phyloP scores from a whole-genome alignment of 2,888 invertebrate genomes.

The Caenorhabditis afra region DNA sequence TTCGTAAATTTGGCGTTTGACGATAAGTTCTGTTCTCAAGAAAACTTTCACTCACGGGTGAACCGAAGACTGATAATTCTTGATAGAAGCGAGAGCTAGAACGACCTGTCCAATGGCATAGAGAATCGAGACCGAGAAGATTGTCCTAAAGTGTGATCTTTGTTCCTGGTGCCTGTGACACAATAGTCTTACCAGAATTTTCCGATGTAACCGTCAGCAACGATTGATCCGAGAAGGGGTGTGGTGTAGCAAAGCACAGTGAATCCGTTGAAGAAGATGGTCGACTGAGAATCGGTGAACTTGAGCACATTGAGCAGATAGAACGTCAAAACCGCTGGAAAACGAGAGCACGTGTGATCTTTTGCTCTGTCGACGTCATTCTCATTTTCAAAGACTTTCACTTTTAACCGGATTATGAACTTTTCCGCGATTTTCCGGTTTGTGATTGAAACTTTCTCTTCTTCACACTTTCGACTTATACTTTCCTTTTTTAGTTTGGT shows the following conservation, averaged over 20 bases:
- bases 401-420: constrained; percentile 40
- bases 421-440: constrained; percentile 16
- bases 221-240: constrained; percentile 91
- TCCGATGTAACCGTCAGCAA: constrained; percentile 94
- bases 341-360: constrained; percentile 31
- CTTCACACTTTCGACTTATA: constrained; percentile 9
- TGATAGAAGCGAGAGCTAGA: constrained; percentile 84
- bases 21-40: constrained; percentile 37
- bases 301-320: constrained; percentile 89
- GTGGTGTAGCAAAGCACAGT: constrained; percentile 93
- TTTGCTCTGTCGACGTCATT: constrained; percentile 34
- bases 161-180: not conserved
- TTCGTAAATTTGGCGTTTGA: constrained; percentile 41
- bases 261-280: constrained; percentile 92
- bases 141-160: constrained; percentile 84
- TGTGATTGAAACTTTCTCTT: constrained; percentile 7
- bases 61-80: constrained; percentile 72
- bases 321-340: constrained; percentile 91
- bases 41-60: constrained; percentile 73
- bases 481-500: constrained; percentile 14
- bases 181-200: constrained; percentile 85
- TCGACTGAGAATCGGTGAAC: constrained; percentile 87
- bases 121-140: constrained; percentile 91
- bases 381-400: constrained; percentile 12
- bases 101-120: constrained; percentile 90